phyloP scores from a whole-genome alignment of 1,140 invertebrate genomes.

The Diprion similis region DNA sequence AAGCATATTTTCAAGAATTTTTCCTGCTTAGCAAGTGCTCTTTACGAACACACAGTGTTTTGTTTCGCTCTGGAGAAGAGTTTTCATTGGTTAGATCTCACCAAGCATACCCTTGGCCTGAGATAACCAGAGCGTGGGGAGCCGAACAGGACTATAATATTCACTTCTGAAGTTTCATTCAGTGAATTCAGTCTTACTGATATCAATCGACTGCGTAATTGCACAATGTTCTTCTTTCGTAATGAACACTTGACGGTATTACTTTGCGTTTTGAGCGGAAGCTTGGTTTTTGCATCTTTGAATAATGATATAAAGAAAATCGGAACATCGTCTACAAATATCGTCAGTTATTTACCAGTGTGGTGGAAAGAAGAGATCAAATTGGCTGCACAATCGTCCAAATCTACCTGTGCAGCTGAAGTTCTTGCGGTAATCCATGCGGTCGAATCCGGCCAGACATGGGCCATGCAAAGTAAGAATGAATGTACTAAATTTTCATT shows the following conservation, averaged over 20 bases:
- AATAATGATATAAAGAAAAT: background rate
- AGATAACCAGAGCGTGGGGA: too few species aligned
- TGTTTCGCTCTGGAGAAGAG: too few species aligned
- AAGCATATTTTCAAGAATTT: too few species aligned
- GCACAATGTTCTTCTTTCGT: background rate
- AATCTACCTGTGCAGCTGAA: background rate
- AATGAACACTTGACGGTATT: background rate
- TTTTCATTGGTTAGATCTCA: too few species aligned
- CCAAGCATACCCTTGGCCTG: too few species aligned
- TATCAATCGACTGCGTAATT: background rate
- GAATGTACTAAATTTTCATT: background rate
- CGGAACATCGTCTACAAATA: background rate
- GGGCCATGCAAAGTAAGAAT: slow-evolving; percentile 32
- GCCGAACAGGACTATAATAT: too few species aligned
- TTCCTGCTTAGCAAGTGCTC: too few species aligned
- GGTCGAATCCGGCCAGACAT: slow-evolving; percentile 13
- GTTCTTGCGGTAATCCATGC: background rate
- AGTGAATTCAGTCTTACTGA: too few species aligned
- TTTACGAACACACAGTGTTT: too few species aligned
- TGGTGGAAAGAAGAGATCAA: background rate
- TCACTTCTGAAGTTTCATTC: too few species aligned
- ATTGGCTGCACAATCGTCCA: background rate
- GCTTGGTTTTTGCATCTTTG: background rate
- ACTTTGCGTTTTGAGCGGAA: background rate
- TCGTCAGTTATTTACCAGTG: background rate